These are phyloP conservation scores for Lasioglossum figueresi DNA, from an alignment of 2,888 invertebrate genomes.

Conservation along the genomic window DNA sequence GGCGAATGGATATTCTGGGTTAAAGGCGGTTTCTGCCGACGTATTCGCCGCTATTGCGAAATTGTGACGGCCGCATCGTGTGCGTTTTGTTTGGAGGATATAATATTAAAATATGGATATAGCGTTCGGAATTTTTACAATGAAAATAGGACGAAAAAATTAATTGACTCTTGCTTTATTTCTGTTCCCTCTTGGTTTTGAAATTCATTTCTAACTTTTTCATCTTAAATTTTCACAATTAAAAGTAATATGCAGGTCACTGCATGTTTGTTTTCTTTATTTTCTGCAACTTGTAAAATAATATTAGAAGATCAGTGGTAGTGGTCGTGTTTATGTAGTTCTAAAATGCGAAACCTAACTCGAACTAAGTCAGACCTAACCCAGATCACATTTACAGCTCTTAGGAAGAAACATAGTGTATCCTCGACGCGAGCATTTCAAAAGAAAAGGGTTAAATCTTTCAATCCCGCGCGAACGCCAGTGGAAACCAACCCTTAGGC, in stretches of 20 bases:
- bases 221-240: background rate
- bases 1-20: background rate
- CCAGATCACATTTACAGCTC: background rate
- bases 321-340: background rate
- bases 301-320: background rate
- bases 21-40: background rate
- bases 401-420: background rate
- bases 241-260: background rate
- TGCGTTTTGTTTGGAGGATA: background rate
- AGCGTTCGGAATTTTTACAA: background rate
- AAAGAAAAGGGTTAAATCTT: background rate
- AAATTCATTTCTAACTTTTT: background rate
- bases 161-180: background rate
- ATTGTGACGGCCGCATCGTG: background rate
- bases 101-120: background rate
- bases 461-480: background rate
- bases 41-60: too few species aligned
- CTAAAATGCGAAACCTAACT: background rate
- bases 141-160: background rate
- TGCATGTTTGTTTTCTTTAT: background rate
- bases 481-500: constrained; percentile 14
- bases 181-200: background rate
- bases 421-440: background rate
- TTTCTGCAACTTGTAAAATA: background rate
- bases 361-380: background rate